Base-by-base conservation (phyloP, 2,113 vertebrate genomes). In the Actenoides lindsayi region DNA sequence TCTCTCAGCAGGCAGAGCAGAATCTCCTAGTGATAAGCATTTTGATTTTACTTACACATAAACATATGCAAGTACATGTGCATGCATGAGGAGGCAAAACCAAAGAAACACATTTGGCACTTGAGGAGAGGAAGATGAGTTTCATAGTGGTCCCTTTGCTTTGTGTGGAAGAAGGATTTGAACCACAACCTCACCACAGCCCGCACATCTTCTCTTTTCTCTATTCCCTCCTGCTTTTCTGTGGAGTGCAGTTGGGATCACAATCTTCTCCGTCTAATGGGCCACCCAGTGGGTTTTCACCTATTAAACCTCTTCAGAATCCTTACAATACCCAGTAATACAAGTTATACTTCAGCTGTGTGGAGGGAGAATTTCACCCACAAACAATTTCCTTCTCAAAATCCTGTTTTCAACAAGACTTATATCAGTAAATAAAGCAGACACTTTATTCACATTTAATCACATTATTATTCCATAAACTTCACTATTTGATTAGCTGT, bases 401-500 rank as follows among this genome's bases (percentile, higher is more conserved):
- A 92, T 89, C 79, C n/a, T n/a, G 64, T 64, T 83, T 96, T 82
- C 70, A 87, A 73, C 67, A 62, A 42, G 67, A 90, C 28, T 93
- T 87, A 23, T 46, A 86, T 84, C 48, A 78, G 80, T 75, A 96
- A 96, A 95, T 69, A 78, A 85, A 94, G 84, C 79, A 89, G 63
- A 74, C 57, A 14, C 42, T 42, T 42, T 42, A 42, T 42, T 42
- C 42, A 42, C 42, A 42, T 42, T 42, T 42, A 96, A 83, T 73
- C 68, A 91, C 17, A 4, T 83, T 83, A 57, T 94, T 90, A 92
- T 80, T 95, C 83, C 64, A 37, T 71, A 88, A 93, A 77, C 46
- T 81, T 85, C 54, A 59, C 42, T 83, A 77, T 91, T 81, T 96
- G 92, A 97, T 97, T 86, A 96, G 84, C 92, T 94, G 77, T 95